phyloP scores from a whole-genome alignment of 2,113 vertebrate genomes.

The Siniperca chuatsi region DNA sequence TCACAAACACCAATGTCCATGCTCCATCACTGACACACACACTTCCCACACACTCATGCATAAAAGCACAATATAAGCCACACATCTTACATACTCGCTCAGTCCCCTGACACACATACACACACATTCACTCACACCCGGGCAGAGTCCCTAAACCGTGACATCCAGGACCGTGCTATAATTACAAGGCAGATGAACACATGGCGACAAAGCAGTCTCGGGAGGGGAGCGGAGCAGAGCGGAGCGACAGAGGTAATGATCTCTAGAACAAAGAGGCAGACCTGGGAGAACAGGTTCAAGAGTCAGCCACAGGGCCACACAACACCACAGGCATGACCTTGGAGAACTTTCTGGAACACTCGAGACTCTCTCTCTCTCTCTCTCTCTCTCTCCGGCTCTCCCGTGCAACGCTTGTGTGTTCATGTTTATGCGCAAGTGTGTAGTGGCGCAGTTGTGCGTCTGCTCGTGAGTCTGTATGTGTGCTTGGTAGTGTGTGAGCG shows the following conservation, averaged over 20 bases:
- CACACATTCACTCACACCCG: conserved; percentile 61
- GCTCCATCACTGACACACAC: conserved; percentile 8
- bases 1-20: conserved; percentile 17
- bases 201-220: conserved; percentile 80
- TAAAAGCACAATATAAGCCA: conserved; percentile 33
- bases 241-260: conserved; percentile 78
- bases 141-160: conserved; percentile 80
- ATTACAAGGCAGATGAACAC: conserved; percentile 88
- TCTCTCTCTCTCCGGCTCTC: conserved; percentile 30
- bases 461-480: conserved; percentile 23
- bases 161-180: conserved; percentile 86
- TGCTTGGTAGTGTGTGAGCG: conserved; percentile 55
- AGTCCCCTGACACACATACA: conserved; percentile 40
- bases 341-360: conserved; percentile 82
- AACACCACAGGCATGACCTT: conserved; percentile 83
- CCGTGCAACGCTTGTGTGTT: not conserved
- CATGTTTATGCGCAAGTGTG: conserved; percentile 35
- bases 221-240: conserved; percentile 59
- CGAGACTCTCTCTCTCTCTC: conserved; percentile 61
- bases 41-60: not conserved
- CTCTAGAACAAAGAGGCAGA: conserved; percentile 81
- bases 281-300: conserved; percentile 83
- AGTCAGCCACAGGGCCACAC: conserved; percentile 77
- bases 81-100: conserved; percentile 18
- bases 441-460: not conserved